Evolutionary conservation across 2,888 invertebrate species (phyloP).

Genomic region (Sarcophaga carnaria): DNA sequence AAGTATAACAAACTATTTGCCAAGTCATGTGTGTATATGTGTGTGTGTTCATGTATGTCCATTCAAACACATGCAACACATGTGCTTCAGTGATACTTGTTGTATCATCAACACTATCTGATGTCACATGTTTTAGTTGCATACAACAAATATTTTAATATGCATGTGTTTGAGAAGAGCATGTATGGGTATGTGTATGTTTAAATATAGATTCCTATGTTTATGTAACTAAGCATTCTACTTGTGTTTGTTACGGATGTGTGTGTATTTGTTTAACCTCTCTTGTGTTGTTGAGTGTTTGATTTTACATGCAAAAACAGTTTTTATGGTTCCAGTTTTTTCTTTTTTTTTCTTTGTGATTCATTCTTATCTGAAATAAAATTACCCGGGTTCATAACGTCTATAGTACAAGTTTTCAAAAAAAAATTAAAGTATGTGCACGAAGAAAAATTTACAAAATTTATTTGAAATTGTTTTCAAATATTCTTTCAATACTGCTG

Average conservation of each 20-base stretch:
- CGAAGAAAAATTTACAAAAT: too few species aligned
- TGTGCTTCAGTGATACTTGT: too few species aligned
- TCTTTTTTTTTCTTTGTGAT: neutral
- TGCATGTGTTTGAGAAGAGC: too few species aligned
- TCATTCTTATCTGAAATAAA: slow-evolving; percentile 21
- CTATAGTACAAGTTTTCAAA: too few species aligned
- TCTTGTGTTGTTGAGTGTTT: neutral
- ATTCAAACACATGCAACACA: too few species aligned
- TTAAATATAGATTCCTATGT: too few species aligned
- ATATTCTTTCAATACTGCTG: too few species aligned
- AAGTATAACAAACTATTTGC: slow-evolving; percentile 34
- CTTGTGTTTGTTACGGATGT: slow-evolving; percentile 18
- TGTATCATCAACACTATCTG: neutral
- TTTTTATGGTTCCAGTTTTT: slow-evolving; percentile 1
- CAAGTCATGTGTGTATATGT: neutral
- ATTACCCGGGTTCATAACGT: neutral
- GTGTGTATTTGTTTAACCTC: slow-evolving; percentile 12
- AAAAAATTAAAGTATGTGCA: too few species aligned
- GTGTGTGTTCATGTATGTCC: neutral
- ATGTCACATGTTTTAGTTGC: neutral
- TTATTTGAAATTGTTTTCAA: too few species aligned
- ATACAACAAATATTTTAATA: too few species aligned
- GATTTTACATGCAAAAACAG: neutral
- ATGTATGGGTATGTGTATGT: too few species aligned
- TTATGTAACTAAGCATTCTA: too few species aligned